These are phyloP conservation scores for Spisula subtruncata DNA, from an alignment of 2,888 invertebrate genomes.

Conservation along the genomic window DNA sequence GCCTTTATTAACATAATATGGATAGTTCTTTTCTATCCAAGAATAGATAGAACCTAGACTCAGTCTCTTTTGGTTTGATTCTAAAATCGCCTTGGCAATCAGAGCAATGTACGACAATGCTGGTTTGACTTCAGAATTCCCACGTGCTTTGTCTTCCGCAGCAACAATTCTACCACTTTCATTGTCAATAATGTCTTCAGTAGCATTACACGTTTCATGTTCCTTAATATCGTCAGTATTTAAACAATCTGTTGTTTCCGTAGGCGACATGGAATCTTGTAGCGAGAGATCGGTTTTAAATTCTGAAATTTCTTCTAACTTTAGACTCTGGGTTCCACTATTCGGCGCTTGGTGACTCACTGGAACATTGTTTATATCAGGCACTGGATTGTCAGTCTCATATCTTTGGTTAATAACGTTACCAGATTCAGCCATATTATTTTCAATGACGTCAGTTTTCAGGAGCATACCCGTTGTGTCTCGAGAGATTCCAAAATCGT, in stretches of 20 bases:
- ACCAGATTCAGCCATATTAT: slow-evolving; percentile 60
- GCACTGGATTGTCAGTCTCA: slow-evolving; percentile 66
- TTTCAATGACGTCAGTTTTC: slow-evolving; percentile 73
- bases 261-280: slow-evolving; percentile 69
- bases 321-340: slow-evolving; percentile 44
- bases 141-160: slow-evolving; percentile 74
- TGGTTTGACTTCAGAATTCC: slow-evolving; percentile 83
- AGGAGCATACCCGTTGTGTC: slow-evolving; percentile 67
- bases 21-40: slow-evolving; percentile 86
- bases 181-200: slow-evolving; percentile 65
- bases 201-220: slow-evolving; percentile 54
- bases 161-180: slow-evolving; percentile 64
- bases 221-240: slow-evolving; percentile 63
- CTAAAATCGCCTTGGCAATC: slow-evolving; percentile 86
- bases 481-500: slow-evolving; percentile 70
- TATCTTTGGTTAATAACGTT: slow-evolving; percentile 54
- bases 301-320: slow-evolving; percentile 66
- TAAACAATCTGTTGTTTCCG: slow-evolving; percentile 67
- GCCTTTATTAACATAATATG: slow-evolving; percentile 85
- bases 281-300: slow-evolving; percentile 70
- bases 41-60: slow-evolving; percentile 87
- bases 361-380: slow-evolving; percentile 64
- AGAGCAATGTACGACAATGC: slow-evolving; percentile 86
- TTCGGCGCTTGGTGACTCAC: slow-evolving; percentile 50
- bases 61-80: slow-evolving; percentile 83